A percentile compares a stretch with the other conserved stretches of the same genome.
Conservation (phyloP, 2,113 vertebrate species). For the Salminus brasiliensis region DNA sequence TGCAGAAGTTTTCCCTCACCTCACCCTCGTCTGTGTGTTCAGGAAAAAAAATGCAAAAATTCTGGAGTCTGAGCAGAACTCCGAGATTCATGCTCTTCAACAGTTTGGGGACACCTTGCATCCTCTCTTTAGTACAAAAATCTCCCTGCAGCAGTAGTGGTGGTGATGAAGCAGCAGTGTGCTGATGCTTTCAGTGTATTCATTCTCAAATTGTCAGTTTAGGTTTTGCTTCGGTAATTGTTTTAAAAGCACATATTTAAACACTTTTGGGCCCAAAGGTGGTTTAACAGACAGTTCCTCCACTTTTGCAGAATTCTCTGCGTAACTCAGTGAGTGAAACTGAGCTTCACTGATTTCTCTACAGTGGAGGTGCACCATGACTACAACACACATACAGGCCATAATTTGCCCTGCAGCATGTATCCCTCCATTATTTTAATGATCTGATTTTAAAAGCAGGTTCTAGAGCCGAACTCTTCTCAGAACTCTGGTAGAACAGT, state of each 20-base stretch:
- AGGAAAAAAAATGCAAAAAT: conserved; percentile 11
- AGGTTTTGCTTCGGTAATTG: background rate
- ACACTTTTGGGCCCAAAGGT: background rate
- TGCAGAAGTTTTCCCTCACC: conserved; percentile 2
- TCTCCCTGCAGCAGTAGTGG: too few species aligned
- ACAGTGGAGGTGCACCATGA: too few species aligned
- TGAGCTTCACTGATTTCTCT: too few species aligned
- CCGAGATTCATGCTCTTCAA: background rate
- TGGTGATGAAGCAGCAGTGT: background rate
- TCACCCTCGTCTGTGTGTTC: conserved; percentile 22
- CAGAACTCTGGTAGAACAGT: too few species aligned
- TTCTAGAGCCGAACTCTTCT: too few species aligned
- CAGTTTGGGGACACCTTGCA: background rate
- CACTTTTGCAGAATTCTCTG: too few species aligned
- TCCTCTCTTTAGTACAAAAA: background rate
- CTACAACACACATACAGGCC: too few species aligned
- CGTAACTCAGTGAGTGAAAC: too few species aligned
- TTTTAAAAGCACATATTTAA: background rate
- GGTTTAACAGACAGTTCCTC: background rate
- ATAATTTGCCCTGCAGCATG: too few species aligned
- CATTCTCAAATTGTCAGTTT: background rate
- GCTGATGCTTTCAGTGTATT: background rate
- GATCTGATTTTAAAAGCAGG: too few species aligned
- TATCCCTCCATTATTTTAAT: too few species aligned
- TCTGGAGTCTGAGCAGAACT: conserved; percentile 5